Evolutionary conservation across 2,113 vertebrate genomes (phyloP).

Genomic region (Lampris incognitus): DNA sequence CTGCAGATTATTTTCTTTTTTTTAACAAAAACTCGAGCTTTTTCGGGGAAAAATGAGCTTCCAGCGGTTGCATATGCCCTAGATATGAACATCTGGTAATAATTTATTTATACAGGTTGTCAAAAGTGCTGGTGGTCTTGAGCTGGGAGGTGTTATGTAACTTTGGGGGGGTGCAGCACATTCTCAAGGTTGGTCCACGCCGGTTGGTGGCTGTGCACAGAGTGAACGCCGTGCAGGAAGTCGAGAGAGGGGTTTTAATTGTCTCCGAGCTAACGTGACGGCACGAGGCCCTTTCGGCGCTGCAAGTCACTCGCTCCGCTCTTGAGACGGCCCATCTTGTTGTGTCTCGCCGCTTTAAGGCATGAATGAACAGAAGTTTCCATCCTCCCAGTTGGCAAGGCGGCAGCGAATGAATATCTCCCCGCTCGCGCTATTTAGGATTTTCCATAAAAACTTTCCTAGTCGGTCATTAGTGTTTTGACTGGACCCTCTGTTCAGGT

Average conservation of each 20-base stretch:
- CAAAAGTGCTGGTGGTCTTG: conserved; percentile 72
- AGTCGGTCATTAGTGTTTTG: conserved; percentile 4
- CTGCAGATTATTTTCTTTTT: conserved; percentile 8
- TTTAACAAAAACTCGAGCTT: conserved; percentile 10
- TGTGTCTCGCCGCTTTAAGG: background rate
- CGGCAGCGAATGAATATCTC: background rate
- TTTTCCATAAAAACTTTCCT: conserved; percentile 27
- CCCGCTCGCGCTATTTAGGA: conserved; percentile 5
- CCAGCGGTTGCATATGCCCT: conserved; percentile 54
- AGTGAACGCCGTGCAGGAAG: conserved; percentile 30
- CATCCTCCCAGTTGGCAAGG: no score
- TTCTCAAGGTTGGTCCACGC: conserved; percentile 46
- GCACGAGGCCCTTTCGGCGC: background rate
- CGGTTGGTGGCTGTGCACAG: conserved; percentile 42
- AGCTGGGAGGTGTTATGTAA: conserved; percentile 65
- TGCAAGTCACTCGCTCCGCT: background rate
- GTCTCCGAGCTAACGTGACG: conserved; percentile 7
- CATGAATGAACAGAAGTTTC: background rate
- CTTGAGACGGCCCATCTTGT: background rate
- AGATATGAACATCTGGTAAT: conserved; percentile 76
- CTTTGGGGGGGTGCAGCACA: conserved; percentile 48
- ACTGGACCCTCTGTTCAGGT: conserved; percentile 18
- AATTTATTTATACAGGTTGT: conserved; percentile 77
- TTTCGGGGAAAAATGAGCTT: conserved; percentile 21
- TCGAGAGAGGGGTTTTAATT: conserved; percentile 22